phyloP scores from a whole-genome alignment of 2,113 vertebrate species.

The Mesitornis unicolor region DNA sequence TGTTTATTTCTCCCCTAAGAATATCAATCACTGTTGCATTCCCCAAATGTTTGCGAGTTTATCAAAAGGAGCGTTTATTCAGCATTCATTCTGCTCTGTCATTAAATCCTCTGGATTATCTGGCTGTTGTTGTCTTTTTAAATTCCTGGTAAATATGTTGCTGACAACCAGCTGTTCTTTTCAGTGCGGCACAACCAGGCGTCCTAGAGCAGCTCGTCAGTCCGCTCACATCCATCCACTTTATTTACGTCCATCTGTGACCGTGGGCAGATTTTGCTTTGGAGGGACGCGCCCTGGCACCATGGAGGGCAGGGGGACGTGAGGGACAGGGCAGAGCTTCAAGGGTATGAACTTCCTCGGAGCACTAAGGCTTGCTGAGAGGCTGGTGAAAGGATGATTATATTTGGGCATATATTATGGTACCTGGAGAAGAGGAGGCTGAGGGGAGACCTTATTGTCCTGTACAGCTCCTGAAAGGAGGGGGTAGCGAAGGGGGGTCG shows the following conservation, averaged over 20 bases:
- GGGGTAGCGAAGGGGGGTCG: too few species aligned
- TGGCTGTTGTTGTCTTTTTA: constrained; percentile 49
- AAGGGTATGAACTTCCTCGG: neutral
- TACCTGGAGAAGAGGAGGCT: too few species aligned
- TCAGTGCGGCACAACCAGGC: neutral
- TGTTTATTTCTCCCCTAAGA: constrained; percentile 56
- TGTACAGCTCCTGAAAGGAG: too few species aligned
- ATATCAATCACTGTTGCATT: constrained; percentile 56
- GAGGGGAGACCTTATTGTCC: too few species aligned
- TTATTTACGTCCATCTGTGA: constrained; percentile 22
- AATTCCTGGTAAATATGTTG: constrained; percentile 54
- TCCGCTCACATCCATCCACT: neutral
- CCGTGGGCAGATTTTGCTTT: neutral
- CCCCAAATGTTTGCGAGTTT: constrained; percentile 62
- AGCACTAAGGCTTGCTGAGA: neutral
- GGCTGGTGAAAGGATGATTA: neutral
- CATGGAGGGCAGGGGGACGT: neutral
- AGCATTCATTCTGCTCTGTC: constrained; percentile 13
- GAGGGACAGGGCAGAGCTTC: neutral
- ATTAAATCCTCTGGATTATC: constrained; percentile 57
- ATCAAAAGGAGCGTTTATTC: constrained; percentile 45
- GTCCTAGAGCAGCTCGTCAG: neutral
- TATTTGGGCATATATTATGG: too few species aligned
- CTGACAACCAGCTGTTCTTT: constrained; percentile 61
- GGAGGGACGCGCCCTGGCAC: neutral